phyloP scores from a whole-genome alignment of 2,888 invertebrate species.

The Minunthozetes semirufus region DNA sequence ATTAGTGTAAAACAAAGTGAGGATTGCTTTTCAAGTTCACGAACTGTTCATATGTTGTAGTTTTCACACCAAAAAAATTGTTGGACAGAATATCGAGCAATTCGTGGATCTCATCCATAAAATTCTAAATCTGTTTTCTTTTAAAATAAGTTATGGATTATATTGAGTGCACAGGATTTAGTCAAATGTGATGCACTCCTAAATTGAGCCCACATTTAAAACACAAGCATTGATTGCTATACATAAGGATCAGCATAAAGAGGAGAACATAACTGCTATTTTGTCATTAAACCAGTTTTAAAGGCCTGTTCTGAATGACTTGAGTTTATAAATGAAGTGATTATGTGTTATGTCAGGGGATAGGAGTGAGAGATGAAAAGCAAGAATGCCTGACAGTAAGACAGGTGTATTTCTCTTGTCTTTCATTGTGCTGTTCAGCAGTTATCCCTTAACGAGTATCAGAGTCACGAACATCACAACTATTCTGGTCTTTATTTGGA shows the following conservation, averaged over 20 bases:
- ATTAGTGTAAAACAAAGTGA: not conserved
- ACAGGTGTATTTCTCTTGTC: conserved; percentile 4
- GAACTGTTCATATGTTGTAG: no score
- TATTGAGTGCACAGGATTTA: not conserved
- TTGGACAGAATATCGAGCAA: not conserved
- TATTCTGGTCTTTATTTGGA: not conserved
- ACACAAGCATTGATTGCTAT: not conserved
- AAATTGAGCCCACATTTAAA: not conserved
- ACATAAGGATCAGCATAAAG: no score
- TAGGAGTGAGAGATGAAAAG: conserved; percentile 13
- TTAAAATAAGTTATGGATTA: not conserved
- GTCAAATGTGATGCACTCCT: not conserved
- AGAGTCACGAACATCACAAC: conserved; percentile 17
- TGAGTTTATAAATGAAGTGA: conserved; percentile 1
- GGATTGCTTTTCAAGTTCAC: no score
- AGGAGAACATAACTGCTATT: no score
- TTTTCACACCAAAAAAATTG: no score
- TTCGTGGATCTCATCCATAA: not conserved
- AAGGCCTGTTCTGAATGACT: no score
- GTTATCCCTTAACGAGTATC: conserved; percentile 12
- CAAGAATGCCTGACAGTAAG: not conserved
- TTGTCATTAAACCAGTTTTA: no score
- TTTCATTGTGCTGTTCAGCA: not conserved
- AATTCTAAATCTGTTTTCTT: not conserved
- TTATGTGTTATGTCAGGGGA: conserved; percentile 5